Evolutionary conservation across 2,888 invertebrate genomes (phyloP), one percentile per base, ranked within the genome.

Genomic region (Ferdinandea cuprea): DNA sequence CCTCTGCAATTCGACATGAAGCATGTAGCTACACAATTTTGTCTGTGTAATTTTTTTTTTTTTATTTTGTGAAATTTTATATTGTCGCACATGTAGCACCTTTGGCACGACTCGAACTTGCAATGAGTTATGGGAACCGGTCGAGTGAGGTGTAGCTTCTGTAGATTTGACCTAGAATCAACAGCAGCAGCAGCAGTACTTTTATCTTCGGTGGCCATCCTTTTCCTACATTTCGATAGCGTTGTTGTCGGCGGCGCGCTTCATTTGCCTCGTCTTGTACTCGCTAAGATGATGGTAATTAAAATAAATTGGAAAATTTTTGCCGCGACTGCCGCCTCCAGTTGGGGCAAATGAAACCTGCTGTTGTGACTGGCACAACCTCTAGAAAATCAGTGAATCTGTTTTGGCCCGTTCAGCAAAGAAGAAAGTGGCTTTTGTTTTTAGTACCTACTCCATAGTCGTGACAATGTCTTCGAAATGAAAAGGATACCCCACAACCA

Each of bases 401-500:
- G 76, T 74, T 74, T 80, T 50, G 35, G 56, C 32, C 65, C 52
- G 44, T 54, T 59, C 65, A 32, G 54, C 35, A 44, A 52, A 79
- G 79, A 79, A 81, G 81, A 81, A 81, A 81, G 81, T 81, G 71
- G 77, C 81, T 77, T 76, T 81, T 81, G 81, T 76, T 71, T 76
- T 81, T 35, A 17, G 66, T 59, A 66, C n/a, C n/a, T n/a, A n/a
- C 32, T 59, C 59, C 40, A 28, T n/a, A n/a, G 54, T 77, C 71
- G 59, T 72, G 63, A 58, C 59, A 65, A 66, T 76, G 77, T 61
- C 76, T 76, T 71, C 54, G 77, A 81, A 81, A 81, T 81, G 81
- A 81, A 81, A 81, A 81, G 77, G 77, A 81, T 81, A 48, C 44
- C 52, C 56, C 25, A 25, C 25, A n/a, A n/a, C 21, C 48, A 21